phyloP scores from a whole-genome alignment of 2,113 vertebrate species.

The Protomyctophum bolini region DNA sequence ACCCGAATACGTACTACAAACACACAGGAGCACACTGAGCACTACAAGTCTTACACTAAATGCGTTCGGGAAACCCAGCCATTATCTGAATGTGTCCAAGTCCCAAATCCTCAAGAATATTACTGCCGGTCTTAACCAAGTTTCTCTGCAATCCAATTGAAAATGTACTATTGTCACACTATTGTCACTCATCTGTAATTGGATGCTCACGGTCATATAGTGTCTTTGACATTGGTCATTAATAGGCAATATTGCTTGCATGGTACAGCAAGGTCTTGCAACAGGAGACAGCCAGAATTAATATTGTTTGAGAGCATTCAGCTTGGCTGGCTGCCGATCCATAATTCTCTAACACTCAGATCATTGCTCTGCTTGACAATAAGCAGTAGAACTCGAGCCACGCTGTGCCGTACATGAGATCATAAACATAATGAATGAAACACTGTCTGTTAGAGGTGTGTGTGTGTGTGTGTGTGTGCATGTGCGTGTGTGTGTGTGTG shows the following conservation, averaged over 20 bases:
- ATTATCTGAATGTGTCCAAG: slow-evolving; percentile 43
- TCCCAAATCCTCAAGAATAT: slow-evolving; percentile 48
- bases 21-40: too few relatives aligned
- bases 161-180: slow-evolving; percentile 16
- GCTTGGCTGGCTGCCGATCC: slow-evolving; percentile 3
- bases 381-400: slow-evolving; percentile 27
- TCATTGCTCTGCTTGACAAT: slow-evolving; percentile 28
- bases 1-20: not conserved
- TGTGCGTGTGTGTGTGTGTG: too few relatives aligned
- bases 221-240: not conserved
- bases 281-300: not conserved
- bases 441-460: slow-evolving; percentile 14
- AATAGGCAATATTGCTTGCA: not conserved
- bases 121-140: slow-evolving; percentile 22
- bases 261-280: not conserved
- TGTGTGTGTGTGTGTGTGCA: too few relatives aligned
- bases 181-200: slow-evolving; percentile 42
- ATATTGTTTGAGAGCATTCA: not conserved
- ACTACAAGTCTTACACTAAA: too few relatives aligned
- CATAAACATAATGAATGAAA: slow-evolving; percentile 30
- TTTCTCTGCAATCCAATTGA: slow-evolving; percentile 38
- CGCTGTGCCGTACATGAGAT: slow-evolving; percentile 35
- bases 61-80: too few relatives aligned
- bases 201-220: not conserved
- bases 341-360: slow-evolving; percentile 16